phyloP scores from a whole-genome alignment of 2,113 vertebrate species.

The Bungarus multicinctus region DNA sequence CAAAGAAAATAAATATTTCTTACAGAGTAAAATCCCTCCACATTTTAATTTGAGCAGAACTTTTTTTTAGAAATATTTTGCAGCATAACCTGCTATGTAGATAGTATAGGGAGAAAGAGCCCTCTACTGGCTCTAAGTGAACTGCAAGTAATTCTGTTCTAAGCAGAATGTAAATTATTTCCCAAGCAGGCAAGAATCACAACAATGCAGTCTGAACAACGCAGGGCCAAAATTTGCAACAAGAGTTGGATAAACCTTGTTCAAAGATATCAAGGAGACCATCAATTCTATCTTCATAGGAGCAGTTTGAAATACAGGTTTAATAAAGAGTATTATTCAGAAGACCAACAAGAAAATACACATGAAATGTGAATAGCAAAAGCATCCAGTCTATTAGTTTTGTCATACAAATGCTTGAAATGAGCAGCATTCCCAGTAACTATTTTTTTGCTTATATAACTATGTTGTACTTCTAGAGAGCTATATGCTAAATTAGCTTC shows the following conservation, averaged over 20 bases:
- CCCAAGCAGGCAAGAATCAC: not conserved
- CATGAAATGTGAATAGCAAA: not conserved
- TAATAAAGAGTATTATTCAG: not conserved
- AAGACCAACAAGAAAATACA: not conserved
- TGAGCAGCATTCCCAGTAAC: not conserved
- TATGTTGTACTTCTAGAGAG: not conserved
- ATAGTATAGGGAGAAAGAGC: slow-evolving; percentile 69
- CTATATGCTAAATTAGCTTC: no score
- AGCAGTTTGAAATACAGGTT: not conserved
- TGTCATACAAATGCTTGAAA: not conserved
- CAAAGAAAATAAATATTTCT: not conserved
- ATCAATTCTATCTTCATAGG: not conserved
- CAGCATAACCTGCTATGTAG: slow-evolving; percentile 24
- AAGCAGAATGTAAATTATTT: slow-evolving; percentile 17
- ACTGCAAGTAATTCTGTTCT: slow-evolving; percentile 34
- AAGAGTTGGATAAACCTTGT: not conserved
- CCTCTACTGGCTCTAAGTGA: slow-evolving; percentile 69
- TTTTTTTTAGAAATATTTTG: slow-evolving; percentile 12
- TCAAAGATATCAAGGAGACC: not conserved
- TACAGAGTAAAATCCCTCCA: not conserved
- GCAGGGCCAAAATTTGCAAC: not conserved
- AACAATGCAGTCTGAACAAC: not conserved
- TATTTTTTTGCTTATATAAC: not conserved
- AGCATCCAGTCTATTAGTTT: fast-evolving
- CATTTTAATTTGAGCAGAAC: not conserved